Evolutionary conservation across 2,888 invertebrate genomes (phyloP).

Genomic region (Drosophila fulvimacula): DNA sequence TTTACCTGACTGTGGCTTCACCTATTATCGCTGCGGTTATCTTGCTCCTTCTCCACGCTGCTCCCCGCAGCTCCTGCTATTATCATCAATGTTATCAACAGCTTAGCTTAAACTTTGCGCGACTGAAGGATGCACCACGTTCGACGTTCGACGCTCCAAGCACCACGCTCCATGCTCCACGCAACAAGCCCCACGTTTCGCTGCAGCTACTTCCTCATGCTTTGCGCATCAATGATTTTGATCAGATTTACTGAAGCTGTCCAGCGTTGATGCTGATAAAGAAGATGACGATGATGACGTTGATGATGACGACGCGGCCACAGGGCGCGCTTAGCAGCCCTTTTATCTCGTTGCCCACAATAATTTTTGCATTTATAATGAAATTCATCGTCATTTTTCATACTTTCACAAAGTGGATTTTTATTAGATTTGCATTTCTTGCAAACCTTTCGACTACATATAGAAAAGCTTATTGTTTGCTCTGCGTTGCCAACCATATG

Average conservation of each 20-base stretch:
- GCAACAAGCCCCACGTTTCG: constrained; percentile 42
- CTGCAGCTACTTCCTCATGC: constrained; percentile 58
- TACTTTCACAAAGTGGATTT: constrained; percentile 76
- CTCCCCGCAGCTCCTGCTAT: constrained; percentile 7
- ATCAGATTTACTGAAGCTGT: constrained; percentile 70
- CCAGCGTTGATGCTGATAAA: constrained; percentile 37
- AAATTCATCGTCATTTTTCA: constrained; percentile 80
- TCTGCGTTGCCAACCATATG: constrained; percentile 20
- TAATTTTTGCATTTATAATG: constrained; percentile 80
- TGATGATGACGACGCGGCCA: constrained; percentile 33
- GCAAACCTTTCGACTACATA: constrained; percentile 26
- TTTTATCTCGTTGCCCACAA: constrained; percentile 51
- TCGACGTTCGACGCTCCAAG: constrained; percentile 39
- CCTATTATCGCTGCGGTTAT: constrained; percentile 69
- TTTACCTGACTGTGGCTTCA: constrained; percentile 53
- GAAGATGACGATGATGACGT: constrained; percentile 28
- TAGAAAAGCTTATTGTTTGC: constrained; percentile 15
- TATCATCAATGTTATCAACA: constrained; percentile 73
- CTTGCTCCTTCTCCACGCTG: constrained; percentile 18
- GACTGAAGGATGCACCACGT: constrained; percentile 49
- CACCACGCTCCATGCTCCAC: constrained; percentile 43
- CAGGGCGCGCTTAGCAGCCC: constrained; percentile 35
- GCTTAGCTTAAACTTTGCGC: constrained; percentile 66
- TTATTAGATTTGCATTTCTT: constrained; percentile 72
- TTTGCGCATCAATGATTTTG: constrained; percentile 75